Percentiles rank a stretch among this genome's conserved stretches.
Conservation (phyloP, 2,113 vertebrate species). For the Notechis scutatus region DNA sequence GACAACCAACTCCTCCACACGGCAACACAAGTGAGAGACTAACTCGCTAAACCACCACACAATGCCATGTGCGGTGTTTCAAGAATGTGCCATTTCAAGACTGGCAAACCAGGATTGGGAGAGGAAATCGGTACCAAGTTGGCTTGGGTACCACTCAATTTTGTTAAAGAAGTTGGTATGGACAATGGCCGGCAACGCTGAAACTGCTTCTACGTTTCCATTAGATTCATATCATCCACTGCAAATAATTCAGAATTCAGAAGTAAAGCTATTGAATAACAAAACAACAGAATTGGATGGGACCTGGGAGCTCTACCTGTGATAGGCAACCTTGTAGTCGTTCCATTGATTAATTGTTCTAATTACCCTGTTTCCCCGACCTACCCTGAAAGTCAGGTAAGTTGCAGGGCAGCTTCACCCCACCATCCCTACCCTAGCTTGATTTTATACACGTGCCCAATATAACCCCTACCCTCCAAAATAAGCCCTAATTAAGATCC, state of each 20-base stretch:
- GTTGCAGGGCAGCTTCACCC: no score
- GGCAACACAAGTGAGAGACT: slow-evolving; percentile 41
- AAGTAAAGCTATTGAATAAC: neutral
- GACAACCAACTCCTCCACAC: slow-evolving; percentile 50
- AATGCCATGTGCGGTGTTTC: slow-evolving; percentile 54
- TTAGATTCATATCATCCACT: slow-evolving; percentile 3
- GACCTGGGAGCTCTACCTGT: no score
- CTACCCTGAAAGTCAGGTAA: no score
- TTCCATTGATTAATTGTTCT: no score
- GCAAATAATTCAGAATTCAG: slow-evolving; percentile 12
- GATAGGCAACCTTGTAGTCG: no score
- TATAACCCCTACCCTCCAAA: no score
- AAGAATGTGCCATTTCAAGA: slow-evolving; percentile 51
- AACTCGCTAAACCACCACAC: slow-evolving; percentile 48
- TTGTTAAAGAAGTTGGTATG: slow-evolving; percentile 1
- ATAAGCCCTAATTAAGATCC: no score
- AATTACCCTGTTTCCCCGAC: no score
- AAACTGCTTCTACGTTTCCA: slow-evolving; percentile 31
- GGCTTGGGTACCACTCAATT: neutral
- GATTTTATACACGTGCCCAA: no score
- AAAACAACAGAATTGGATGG: neutral
- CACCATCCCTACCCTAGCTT: no score
- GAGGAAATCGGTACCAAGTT: neutral
- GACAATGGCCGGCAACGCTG: slow-evolving; percentile 46
- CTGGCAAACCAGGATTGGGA: slow-evolving; percentile 8